Evolutionary conservation across 2,888 invertebrate species (phyloP), one percentile per base, ranked within the genome.

Genomic region (Chrysolina americana): DNA sequence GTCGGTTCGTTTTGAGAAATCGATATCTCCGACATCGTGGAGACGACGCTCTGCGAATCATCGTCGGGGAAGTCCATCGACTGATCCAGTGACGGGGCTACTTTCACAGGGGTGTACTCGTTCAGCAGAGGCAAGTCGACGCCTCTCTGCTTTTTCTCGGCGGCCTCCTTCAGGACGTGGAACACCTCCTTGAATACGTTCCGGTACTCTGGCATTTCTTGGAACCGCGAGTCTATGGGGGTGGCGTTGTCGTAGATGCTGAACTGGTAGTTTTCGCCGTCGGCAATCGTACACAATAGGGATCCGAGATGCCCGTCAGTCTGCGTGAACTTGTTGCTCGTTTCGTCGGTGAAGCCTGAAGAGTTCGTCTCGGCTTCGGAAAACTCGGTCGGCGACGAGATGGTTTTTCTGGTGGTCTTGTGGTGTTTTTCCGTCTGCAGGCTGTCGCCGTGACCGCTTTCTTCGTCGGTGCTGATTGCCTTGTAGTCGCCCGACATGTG

Each of bases 361-460:
- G 95, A 95, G 23, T 94, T 94, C 0, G 96, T 95, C 86, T 95
- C 96, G 0, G 95, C 94, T 87, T 95, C 95, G 0, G 95, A 95
- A 84, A 95, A 95, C 86, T 95, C 95, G 0, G 93, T 92, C 0
- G 95, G 95, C 0, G 95, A 95, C 15, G 94, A 93, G 82, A 91
- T 90, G 78, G 89, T 90, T 87, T 91, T 91, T 69, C 91, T 87
- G 19, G 78, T 73, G 84, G 90, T 90, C 73, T 89, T 89, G 80
- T 87, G 88, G 74, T 89, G 88, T 73, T 89, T 89, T 70, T 83
- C 82, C 9, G 65, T 17, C 23, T 23, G 23, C 5, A 86, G 76
- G 68, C 87, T 86, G 65, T 91, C 91, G 1, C 91, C 91, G 83
- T 91, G 91, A 4, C 92, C 92, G 83, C 92, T 92, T 83, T 92